Conservation (phyloP, 1,140 invertebrate species). For the Drosophila kikkawai region DNA sequence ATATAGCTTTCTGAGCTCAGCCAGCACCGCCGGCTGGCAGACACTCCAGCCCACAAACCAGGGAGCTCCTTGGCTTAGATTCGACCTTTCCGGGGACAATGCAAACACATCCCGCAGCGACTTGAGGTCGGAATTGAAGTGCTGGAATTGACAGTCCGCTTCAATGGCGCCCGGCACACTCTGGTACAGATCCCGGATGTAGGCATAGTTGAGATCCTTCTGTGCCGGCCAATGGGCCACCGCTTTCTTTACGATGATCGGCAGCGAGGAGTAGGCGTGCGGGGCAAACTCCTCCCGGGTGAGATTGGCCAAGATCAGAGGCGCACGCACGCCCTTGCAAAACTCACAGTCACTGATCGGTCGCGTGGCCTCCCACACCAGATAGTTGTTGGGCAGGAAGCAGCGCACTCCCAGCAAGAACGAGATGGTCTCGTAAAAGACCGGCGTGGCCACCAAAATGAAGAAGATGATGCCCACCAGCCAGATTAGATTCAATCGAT, state of each 20-base stretch:
- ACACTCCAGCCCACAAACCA: constrained; percentile 98
- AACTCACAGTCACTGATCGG: constrained; percentile 93
- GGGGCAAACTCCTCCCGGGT: constrained; percentile 88
- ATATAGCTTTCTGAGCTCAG: constrained; percentile 92
- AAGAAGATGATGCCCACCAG: constrained; percentile 77
- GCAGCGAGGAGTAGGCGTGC: constrained; percentile 92
- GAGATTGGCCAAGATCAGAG: constrained; percentile 88
- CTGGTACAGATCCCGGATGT: constrained; percentile 91
- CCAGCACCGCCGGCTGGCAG: constrained; percentile 92
- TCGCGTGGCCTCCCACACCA: constrained; percentile 93
- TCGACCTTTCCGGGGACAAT: constrained; percentile 89
- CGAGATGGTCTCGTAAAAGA: constrained; percentile 76
- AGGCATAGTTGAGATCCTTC: constrained; percentile 89
- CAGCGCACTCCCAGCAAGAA: constrained; percentile 88
- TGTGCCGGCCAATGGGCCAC: constrained; percentile 92
- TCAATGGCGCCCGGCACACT: constrained; percentile 88
- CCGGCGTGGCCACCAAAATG: constrained; percentile 75
- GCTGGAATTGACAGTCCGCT: constrained; percentile 95
- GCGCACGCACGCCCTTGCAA: constrained; percentile 86
- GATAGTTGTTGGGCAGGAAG: constrained; percentile 92
- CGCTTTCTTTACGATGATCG: constrained; percentile 92
- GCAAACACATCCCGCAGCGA: constrained; percentile 92
- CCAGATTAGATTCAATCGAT: constrained; percentile 72
- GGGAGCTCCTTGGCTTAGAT: constrained; percentile 87
- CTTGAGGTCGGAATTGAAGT: constrained; percentile 94